Base-by-base conservation (phyloP, 2,797 vertebrate genomes). In the Selene dorsalis region DNA sequence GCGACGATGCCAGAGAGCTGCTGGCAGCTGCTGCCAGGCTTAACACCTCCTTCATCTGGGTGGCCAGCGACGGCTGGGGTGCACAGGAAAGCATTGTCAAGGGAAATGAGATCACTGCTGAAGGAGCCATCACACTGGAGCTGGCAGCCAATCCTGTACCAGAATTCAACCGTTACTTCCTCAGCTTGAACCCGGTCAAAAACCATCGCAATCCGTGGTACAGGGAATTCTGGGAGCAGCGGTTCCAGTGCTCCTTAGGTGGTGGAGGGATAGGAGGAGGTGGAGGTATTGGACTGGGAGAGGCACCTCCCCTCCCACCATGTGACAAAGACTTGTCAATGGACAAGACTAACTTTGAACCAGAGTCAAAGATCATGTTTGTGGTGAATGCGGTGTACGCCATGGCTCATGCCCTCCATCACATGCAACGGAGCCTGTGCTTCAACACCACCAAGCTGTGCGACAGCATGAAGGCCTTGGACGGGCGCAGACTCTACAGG, bases 311-410 rank as follows among this genome's bases (percentile, higher is more conserved):
- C 7, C 84, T 85, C 14, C 96, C 94, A 1, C 50, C 84, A 0
- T 99, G 98, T 65, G 96, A 97, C 57, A 95, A 94, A 76, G 95
- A 95, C 80, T 88, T 98, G 86, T 93, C 92, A 24, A 95, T 99
- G 70, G 96, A 97, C 91, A 95, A 95, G 68, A 96, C 91, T 50
- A 97, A 96, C 88, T 99, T 99, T 0, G 98, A 99, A 76, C 98
- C 98, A 10, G 98, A 99, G 89, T 98, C 98, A 74, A 99, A 99
- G 93, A 99, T 99, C 88, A 99, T 99, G 98, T 99, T 99, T 84
- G 98, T 99, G 69, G 96, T 99, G 70, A 99, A 99, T 0, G 98
- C 98, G 0, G 98, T 99, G n/a, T 99, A 97, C 11, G 97, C 97
- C 20, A 97, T 99, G 95, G 98, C 98, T n/a, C 94, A 96, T 0